phyloP scores from a whole-genome alignment of 2,888 invertebrate genomes.

The Cyclophora albipunctata region DNA sequence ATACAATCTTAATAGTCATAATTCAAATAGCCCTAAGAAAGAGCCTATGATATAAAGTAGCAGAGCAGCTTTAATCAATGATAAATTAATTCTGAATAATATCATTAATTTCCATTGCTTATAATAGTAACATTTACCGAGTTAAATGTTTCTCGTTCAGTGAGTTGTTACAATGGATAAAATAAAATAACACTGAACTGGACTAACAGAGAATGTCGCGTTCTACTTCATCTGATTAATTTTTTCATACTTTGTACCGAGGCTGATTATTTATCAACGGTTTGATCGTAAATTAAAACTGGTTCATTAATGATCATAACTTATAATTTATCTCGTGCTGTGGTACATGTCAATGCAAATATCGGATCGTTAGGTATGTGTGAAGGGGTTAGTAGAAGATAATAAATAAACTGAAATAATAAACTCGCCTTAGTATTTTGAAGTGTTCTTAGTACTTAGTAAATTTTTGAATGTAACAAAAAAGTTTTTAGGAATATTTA shows the following conservation, averaged over 20 bases:
- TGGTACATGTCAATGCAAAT: conserved; percentile 44
- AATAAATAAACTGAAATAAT: too few species aligned
- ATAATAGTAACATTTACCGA: too few species aligned
- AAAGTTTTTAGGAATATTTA: neutral
- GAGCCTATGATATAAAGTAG: too few species aligned
- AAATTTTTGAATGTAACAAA: conserved; percentile 26
- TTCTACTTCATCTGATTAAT: conserved; percentile 38
- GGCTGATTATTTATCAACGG: conserved; percentile 50
- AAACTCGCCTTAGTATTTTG: too few species aligned
- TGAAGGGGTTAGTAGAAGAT: conserved; percentile 20
- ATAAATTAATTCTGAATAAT: too few species aligned
- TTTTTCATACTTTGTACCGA: conserved; percentile 48
- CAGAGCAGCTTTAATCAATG: too few species aligned
- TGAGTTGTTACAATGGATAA: conserved; percentile 28
- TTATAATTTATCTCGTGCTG: conserved; percentile 54
- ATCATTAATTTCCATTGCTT: too few species aligned
- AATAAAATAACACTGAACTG: conserved; percentile 29
- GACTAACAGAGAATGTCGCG: conserved; percentile 33
- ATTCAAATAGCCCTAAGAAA: too few species aligned
- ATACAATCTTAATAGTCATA: too few species aligned
- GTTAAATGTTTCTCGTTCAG: neutral
- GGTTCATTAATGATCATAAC: conserved; percentile 65
- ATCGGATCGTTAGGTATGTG: conserved; percentile 32
- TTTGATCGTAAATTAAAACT: conserved; percentile 60
- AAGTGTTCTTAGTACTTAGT: conserved; percentile 2